These are phyloP conservation scores for Bellardia pandia DNA, from an alignment of 2,888 invertebrate species.

Conservation along the genomic window DNA sequence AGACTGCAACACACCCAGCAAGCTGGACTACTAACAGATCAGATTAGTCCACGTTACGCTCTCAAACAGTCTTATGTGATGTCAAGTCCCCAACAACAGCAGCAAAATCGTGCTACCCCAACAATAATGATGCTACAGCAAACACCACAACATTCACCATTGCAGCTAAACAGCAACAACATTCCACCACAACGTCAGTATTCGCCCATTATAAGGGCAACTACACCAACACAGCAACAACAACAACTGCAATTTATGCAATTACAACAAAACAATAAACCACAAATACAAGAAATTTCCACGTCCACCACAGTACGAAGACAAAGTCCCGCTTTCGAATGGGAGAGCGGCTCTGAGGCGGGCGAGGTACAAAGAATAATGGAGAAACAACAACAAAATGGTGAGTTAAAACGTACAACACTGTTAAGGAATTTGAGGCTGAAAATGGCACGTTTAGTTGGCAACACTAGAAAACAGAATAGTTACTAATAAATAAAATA, in stretches of 20 bases:
- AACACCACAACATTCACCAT: conserved; percentile 63
- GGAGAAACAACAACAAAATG: conserved; percentile 77
- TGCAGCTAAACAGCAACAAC: conserved; percentile 69
- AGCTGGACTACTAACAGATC: conserved; percentile 76
- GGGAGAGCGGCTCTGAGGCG: conserved; percentile 90
- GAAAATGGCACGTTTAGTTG: conserved; percentile 72
- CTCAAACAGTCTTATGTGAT: conserved; percentile 76
- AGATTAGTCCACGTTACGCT: conserved; percentile 77
- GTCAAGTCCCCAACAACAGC: conserved; percentile 73
- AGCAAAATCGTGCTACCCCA: conserved; percentile 72
- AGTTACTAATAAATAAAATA: conserved; percentile 51
- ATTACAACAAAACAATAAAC: conserved; percentile 61
- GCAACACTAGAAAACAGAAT: conserved; percentile 69
- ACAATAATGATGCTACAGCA: conserved; percentile 69
- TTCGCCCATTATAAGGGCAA: conserved; percentile 58
- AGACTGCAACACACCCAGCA: conserved; percentile 76
- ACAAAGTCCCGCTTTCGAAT: conserved; percentile 84
- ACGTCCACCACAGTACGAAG: conserved; percentile 38
- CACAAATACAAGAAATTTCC: conserved; percentile 67
- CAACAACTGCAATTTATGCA: conserved; percentile 48
- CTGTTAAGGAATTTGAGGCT: conserved; percentile 73
- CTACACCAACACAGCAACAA: conserved; percentile 70
- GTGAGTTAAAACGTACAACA: conserved; percentile 74
- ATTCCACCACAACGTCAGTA: conserved; percentile 73
- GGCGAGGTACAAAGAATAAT: conserved; percentile 88